Percentiles rank a stretch among this genome's conserved stretches.
These are phyloP conservation scores for Cephus nigrinus DNA, from an alignment of 2,888 invertebrate genomes.

Conservation along the genomic window DNA sequence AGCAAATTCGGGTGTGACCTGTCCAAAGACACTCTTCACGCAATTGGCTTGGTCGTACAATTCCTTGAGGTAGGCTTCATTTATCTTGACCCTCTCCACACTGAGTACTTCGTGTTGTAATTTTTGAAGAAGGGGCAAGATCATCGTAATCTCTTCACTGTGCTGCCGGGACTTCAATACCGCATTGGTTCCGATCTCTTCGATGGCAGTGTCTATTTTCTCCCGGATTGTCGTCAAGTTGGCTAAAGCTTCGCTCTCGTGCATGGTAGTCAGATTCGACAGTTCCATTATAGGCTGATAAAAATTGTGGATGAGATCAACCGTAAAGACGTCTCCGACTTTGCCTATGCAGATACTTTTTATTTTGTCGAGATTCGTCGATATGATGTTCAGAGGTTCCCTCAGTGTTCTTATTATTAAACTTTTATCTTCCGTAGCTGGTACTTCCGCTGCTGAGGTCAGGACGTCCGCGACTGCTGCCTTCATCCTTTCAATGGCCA, in stretches of 20 bases:
- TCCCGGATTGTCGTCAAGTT: conserved; percentile 12
- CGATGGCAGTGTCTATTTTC: conserved; percentile 11
- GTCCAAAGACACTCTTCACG: conserved; percentile 10
- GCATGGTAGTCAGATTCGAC: conserved; percentile 15
- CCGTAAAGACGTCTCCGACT: conserved; percentile 18
- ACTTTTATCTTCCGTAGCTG: conserved; percentile 9
- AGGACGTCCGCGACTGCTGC: conserved; percentile 14
- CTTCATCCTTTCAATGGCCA: conserved; percentile 19
- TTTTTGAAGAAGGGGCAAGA: conserved; percentile 15
- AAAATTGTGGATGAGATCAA: conserved; percentile 19
- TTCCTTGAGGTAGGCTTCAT: conserved; percentile 11
- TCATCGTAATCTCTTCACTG: conserved; percentile 18
- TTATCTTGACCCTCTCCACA: conserved; percentile 12
- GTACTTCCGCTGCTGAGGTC: conserved; percentile 4
- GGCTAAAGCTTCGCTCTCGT: conserved; percentile 14
- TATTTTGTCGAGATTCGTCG: conserved; percentile 14
- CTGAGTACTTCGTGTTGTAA: conserved; percentile 11
- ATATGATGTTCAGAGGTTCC: conserved; percentile 3
- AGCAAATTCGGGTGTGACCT: conserved; percentile 7
- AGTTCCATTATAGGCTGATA: conserved; percentile 20
- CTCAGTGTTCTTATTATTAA: conserved; percentile 13
- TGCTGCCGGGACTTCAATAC: conserved; percentile 14
- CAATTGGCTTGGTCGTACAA: conserved; percentile 10
- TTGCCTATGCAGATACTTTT: conserved; percentile 14
- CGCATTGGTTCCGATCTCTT: conserved; percentile 13